A percentile compares a stretch with the other conserved stretches of the same genome.
Conservation (phyloP, 2,797 vertebrate genomes). For the Hyperoplus lanceolatus region DNA sequence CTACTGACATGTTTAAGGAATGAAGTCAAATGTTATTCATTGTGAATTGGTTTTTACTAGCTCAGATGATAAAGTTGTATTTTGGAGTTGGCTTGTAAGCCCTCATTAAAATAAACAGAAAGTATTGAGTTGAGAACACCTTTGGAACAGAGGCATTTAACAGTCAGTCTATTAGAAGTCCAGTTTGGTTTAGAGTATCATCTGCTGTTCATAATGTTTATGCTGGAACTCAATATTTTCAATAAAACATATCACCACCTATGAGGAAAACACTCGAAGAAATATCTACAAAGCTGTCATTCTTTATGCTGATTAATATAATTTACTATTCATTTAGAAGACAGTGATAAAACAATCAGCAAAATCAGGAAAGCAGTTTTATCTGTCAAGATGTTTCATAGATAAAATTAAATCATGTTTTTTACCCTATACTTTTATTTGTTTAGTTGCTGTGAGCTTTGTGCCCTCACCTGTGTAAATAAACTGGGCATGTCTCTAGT, state of each 20-base stretch:
- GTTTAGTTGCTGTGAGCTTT: too few relatives aligned
- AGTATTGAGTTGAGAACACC: background rate
- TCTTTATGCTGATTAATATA: background rate
- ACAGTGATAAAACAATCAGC: slow-evolving; percentile 1
- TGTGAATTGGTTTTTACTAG: background rate
- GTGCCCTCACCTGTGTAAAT: background rate
- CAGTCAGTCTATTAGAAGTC: background rate
- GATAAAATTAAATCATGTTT: too few relatives aligned
- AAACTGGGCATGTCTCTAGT: background rate
- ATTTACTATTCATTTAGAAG: background rate
- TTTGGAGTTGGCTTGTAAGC: background rate
- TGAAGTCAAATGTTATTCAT: background rate
- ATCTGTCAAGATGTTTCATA: too few relatives aligned
- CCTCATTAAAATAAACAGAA: background rate
- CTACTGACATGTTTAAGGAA: background rate
- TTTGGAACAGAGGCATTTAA: background rate
- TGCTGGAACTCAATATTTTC: background rate
- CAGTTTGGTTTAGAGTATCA: background rate
- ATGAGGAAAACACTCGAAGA: background rate
- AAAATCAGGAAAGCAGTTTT: background rate
- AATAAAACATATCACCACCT: background rate
- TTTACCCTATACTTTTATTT: background rate
- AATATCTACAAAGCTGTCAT: background rate
- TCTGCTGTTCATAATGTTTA: slow-evolving; percentile 12
- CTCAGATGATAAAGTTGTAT: background rate